Evolutionary conservation across 2,888 invertebrate genomes (phyloP).

Genomic region (Limnephilus lunatus): DNA sequence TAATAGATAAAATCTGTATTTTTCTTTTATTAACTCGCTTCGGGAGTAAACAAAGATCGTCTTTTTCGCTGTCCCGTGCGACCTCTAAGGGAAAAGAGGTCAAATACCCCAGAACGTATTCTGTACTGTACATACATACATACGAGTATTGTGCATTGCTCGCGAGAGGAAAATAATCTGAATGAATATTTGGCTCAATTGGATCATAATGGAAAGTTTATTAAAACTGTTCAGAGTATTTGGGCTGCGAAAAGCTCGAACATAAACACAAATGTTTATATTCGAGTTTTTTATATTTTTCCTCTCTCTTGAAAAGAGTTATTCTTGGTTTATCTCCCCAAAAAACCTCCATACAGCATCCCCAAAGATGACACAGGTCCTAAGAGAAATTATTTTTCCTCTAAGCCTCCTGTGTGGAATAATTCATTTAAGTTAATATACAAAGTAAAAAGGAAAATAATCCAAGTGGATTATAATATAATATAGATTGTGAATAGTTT

Average conservation of each 20-base stretch:
- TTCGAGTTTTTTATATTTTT: too few species aligned
- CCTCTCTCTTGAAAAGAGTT: too few species aligned
- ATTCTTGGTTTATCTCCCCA: too few species aligned
- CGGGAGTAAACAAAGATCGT: neutral
- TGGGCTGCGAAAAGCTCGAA: neutral
- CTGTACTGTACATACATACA: neutral
- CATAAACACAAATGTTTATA: too few species aligned
- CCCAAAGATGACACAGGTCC: too few species aligned
- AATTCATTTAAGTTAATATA: too few species aligned
- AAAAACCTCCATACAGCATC: too few species aligned
- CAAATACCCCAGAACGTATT: neutral
- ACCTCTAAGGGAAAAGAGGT: neutral
- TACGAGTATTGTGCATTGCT: neutral
- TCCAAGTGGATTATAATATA: too few species aligned
- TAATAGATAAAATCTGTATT: neutral
- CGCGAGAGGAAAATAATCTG: neutral
- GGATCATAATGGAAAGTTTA: neutral
- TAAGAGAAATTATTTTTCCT: too few species aligned
- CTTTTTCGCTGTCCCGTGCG: neutral
- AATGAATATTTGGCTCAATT: conserved; percentile 2
- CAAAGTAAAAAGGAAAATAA: too few species aligned
- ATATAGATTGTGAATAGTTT: too few species aligned
- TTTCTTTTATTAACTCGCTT: neutral
- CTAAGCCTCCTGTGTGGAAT: too few species aligned
- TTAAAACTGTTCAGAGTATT: neutral